Evolutionary conservation across 2,888 invertebrate genomes (phyloP).

Genomic region (Cordilura impudica): DNA sequence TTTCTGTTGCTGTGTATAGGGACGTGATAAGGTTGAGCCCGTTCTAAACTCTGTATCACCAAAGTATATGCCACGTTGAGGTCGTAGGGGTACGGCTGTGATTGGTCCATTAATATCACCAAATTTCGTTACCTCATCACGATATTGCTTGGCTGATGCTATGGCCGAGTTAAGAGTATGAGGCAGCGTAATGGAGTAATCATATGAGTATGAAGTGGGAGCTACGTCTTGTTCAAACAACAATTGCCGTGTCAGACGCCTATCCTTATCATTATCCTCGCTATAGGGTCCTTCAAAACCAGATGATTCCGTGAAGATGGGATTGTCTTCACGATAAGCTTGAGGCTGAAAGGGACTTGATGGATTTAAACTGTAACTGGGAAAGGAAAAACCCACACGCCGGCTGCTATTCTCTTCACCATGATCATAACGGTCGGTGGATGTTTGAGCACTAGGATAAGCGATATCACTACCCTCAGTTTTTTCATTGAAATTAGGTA

Average conservation of each 20-base stretch:
- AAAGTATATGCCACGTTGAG: constrained; percentile 74
- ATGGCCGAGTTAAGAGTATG: constrained; percentile 70
- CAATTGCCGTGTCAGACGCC: constrained; percentile 73
- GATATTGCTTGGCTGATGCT: constrained; percentile 71
- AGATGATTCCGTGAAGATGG: constrained; percentile 72
- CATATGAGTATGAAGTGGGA: constrained; percentile 70
- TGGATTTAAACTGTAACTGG: constrained; percentile 74
- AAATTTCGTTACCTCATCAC: constrained; percentile 78
- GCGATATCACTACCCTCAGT: constrained; percentile 71
- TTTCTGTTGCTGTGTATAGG: constrained; percentile 72
- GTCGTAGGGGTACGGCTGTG: constrained; percentile 74
- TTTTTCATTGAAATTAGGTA: constrained; percentile 64
- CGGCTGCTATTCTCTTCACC: constrained; percentile 74
- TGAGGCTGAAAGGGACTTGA: constrained; percentile 77
- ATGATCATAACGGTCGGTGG: constrained; percentile 64
- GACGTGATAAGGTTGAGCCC: constrained; percentile 64
- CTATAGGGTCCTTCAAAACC: constrained; percentile 72
- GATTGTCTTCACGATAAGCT: constrained; percentile 77
- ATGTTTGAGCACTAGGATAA: constrained; percentile 63
- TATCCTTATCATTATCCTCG: constrained; percentile 74
- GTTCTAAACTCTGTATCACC: constrained; percentile 74
- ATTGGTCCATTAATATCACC: constrained; percentile 78
- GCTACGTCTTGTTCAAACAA: constrained; percentile 70
- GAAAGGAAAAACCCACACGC: constrained; percentile 77
- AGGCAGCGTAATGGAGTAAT: constrained; percentile 75